Percentiles rank a stretch among this genome's conserved stretches.
These are phyloP conservation scores for Callaeas wilsoni DNA, from an alignment of 2,113 vertebrate species.

Conservation along the genomic window DNA sequence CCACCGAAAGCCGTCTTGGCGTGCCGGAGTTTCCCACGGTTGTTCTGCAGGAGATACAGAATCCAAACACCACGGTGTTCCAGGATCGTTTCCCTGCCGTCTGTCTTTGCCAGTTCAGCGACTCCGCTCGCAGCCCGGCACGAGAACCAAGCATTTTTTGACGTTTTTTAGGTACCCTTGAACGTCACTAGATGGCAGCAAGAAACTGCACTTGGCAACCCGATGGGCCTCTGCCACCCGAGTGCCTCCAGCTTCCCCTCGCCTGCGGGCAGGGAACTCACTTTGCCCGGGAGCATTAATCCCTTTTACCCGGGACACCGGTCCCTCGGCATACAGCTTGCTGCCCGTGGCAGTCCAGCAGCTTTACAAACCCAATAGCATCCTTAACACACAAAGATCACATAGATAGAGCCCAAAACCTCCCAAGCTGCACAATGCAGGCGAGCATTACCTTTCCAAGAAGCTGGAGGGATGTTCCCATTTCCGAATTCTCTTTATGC, in stretches of 20 bases:
- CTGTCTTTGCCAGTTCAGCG: fast-evolving
- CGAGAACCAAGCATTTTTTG: fast-evolving
- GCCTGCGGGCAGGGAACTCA: fast-evolving
- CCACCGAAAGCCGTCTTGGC: background rate
- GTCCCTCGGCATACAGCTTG: background rate
- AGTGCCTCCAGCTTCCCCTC: fast-evolving
- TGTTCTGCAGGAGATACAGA: background rate
- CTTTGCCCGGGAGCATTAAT: fast-evolving
- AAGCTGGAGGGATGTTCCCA: background rate
- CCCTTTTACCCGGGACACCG: background rate
- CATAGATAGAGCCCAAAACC: background rate
- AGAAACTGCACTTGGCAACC: background rate
- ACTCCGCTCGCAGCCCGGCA: fast-evolving
- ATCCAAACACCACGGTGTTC: background rate
- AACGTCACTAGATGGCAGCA: constrained; percentile 61
- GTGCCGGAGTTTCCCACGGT: background rate
- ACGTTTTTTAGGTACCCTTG: background rate
- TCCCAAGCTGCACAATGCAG: fast-evolving
- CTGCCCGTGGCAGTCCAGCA: fast-evolving
- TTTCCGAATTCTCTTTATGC: background rate
- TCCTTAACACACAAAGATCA: fast-evolving
- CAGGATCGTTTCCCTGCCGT: background rate
- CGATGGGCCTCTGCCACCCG: fast-evolving
- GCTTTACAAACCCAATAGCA: background rate
- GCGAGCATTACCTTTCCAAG: background rate